Conservation (phyloP, 30 jellyfish, hydroid and myxozoan species). For the Aurelia coerulea region DNA sequence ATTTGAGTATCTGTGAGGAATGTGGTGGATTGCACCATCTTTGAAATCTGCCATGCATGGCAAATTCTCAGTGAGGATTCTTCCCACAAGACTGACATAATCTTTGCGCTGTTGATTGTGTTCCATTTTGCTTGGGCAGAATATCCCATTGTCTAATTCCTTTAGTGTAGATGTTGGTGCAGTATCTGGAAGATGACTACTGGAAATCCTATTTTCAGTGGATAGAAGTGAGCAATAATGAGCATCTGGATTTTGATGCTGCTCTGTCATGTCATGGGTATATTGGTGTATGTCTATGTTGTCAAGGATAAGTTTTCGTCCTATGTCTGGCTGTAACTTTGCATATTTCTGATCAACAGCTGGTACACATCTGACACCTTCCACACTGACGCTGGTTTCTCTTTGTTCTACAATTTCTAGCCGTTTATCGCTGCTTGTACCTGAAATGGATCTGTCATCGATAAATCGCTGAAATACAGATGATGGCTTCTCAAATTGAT, state of each 20-base stretch:
- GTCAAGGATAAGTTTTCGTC: no score
- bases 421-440: no score
- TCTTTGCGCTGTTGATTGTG: conserved; percentile 3
- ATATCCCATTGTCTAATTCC: conserved; percentile 1
- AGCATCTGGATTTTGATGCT: conserved; percentile 11
- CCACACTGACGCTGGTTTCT: no score
- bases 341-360: no score
- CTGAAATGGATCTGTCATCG: no score
- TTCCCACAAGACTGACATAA: background rate
- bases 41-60: background rate
- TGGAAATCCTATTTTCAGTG: background rate
- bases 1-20: conserved; percentile 6
- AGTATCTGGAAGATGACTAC: background rate
- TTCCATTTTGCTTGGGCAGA: conserved; percentile 5
- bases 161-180: background rate
- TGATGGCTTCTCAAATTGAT: no score
- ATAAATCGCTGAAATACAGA: no score
- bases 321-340: no score
- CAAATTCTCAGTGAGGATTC: background rate
- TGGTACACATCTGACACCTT: no score
- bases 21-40: background rate
- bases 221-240: background rate
- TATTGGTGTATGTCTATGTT: no score
- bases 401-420: no score
- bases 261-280: no score